Base-by-base conservation (phyloP, 1,140 invertebrate genomes). In the Onthophagus taurus region DNA sequence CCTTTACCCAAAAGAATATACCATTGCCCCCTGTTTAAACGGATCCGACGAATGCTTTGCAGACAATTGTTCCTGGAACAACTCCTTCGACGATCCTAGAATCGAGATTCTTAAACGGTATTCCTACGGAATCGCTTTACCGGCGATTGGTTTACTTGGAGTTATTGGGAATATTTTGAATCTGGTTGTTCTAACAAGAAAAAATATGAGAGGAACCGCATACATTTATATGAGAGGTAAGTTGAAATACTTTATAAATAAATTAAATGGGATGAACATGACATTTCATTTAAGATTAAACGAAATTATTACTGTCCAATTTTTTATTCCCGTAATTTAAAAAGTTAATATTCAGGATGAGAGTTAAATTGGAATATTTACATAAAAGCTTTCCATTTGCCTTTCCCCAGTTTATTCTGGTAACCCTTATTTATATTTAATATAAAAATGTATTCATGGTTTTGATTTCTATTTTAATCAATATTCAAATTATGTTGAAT, bases 141-240 rank as follows among this genome's bases (percentile, higher is more conserved):
- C 81, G 23, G 69, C 75, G 21, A 81, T 85, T 49, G 83, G 81
- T 57, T 68, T 72, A 18, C 61, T 83, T 12, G 82, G 82, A 29
- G 81, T 85, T 52, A 65, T 84, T 13, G 82, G 82, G 11, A 85
- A 85, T 53, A 68, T 83, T 20, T 71, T 84, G 47, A 85, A 83
- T 61, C 63, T 85, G 43, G 66, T 83, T 42, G 82, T 85, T 0
- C 71, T 85, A 8, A 83, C 80, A 9, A 70, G 81, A 30, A 73
- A 78, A 23, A 83, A 83, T 48, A 80, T 84, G 76, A 72, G 77
- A 39, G 81, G 81, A n/a, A 78, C 76, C 1, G 81, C 82, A 23
- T 85, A 84, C 58, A 78, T 83, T 53, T 85, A 85, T 55, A 83
- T 83, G 80, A 67, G 79, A 67, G 80, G 80, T 82, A 56, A 75